Conservation (phyloP, 2,888 invertebrate genomes). For the Julus scandinavius region DNA sequence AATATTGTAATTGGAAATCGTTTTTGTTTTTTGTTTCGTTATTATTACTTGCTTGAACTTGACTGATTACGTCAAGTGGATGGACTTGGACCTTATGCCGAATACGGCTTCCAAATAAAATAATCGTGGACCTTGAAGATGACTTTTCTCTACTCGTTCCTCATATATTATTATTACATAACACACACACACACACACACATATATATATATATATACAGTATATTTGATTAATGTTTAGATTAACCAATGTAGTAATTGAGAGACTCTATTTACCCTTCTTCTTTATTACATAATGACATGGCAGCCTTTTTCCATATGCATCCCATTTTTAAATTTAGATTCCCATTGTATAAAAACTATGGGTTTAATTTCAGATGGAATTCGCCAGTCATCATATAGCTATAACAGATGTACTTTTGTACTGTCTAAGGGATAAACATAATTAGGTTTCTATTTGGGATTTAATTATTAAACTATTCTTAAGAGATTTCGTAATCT, state of each 20-base stretch:
- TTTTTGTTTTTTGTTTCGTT: slow-evolving; percentile 15
- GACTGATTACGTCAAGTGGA: slow-evolving; percentile 35
- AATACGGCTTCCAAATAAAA: slow-evolving; percentile 10
- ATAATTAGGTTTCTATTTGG: not conserved
- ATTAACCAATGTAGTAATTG: not conserved
- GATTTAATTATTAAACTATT: not conserved
- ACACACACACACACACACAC: not conserved
- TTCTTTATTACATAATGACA: slow-evolving; percentile 31
- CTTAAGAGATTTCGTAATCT: not conserved
- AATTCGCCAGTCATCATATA: slow-evolving; percentile 17
- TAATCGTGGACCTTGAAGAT: slow-evolving; percentile 43
- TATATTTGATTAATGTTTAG: slow-evolving; percentile 32
- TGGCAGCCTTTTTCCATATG: not conserved
- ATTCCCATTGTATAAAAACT: not conserved
- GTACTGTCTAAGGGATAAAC: not conserved
- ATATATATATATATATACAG: not conserved
- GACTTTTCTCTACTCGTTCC: not conserved
- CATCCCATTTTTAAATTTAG: not conserved
- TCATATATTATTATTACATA: not conserved
- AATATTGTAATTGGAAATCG: slow-evolving; percentile 31
- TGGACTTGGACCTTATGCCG: not conserved
- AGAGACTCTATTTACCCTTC: slow-evolving; percentile 25
- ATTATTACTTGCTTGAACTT: slow-evolving; percentile 18
- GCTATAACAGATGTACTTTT: not conserved
- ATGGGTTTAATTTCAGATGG: not conserved